These are phyloP conservation scores for Tetramorium parvispinum DNA, from an alignment of 1,140 invertebrate species.

Conservation along the genomic window DNA sequence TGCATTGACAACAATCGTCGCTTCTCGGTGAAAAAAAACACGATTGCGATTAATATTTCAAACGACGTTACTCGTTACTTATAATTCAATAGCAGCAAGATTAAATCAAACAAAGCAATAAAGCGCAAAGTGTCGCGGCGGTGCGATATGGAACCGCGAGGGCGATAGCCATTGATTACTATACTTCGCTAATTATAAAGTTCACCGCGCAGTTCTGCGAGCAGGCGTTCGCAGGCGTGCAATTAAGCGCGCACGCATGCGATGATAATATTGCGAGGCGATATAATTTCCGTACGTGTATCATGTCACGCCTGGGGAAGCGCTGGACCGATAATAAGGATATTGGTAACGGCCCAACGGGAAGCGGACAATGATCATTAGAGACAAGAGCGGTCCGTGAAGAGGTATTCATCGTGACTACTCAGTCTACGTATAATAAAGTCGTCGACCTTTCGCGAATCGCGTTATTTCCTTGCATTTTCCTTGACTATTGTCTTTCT, in stretches of 20 bases:
- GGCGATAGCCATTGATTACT: conserved; percentile 1
- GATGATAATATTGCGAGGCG: not conserved
- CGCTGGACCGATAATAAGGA: conserved; percentile 76
- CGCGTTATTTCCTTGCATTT: conserved; percentile 39
- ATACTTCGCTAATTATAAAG: conserved; percentile 37
- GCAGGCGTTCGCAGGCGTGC: conserved; percentile 9
- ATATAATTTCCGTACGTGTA: conserved; percentile 45
- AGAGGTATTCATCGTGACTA: conserved; percentile 69
- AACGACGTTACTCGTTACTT: not conserved
- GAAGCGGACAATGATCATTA: conserved; percentile 77
- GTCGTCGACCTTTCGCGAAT: conserved; percentile 59
- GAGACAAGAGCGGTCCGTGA: conserved; percentile 65
- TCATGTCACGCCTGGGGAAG: conserved; percentile 56
- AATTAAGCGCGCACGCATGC: conserved; percentile 13
- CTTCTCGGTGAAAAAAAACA: not conserved
- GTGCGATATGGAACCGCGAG: not conserved
- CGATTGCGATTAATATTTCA: conserved; percentile 24
- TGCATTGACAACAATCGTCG: not conserved
- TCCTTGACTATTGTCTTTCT: conserved; percentile 23
- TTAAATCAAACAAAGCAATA: conserved; percentile 42
- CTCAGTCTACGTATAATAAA: conserved; percentile 62
- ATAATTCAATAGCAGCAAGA: conserved; percentile 41
- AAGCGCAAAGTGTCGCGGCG: conserved; percentile 1
- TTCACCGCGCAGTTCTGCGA: conserved; percentile 32
- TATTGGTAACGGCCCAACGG: conserved; percentile 74